Evolutionary conservation across 2,797 vertebrate species (phyloP).

Genomic region (Oreochromis grahami): DNA sequence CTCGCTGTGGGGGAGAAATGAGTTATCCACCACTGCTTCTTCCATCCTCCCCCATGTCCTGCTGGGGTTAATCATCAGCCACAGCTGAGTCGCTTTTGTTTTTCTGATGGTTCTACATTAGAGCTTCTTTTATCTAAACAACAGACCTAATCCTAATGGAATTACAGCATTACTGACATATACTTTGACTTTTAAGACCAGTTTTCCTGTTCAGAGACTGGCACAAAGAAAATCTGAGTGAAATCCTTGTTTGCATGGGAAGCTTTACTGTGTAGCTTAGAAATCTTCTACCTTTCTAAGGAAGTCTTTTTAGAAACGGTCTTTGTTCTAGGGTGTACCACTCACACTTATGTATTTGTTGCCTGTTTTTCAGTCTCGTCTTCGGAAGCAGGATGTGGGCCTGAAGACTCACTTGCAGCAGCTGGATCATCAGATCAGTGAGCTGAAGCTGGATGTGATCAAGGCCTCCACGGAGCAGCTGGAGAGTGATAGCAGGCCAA

Average conservation of each 20-base stretch:
- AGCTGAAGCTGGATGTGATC: slow-evolving; percentile 86
- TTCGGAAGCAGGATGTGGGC: slow-evolving; percentile 87
- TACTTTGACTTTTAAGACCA: not conserved
- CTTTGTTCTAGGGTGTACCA: not conserved
- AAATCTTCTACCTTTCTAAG: not conserved
- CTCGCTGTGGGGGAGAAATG: slow-evolving; percentile 75
- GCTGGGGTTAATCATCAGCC: slow-evolving; percentile 81
- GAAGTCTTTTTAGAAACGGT: not conserved
- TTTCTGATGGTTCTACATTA: slow-evolving; percentile 62
- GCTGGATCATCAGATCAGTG: slow-evolving; percentile 89
- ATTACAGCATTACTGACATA: not conserved
- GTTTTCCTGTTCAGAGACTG: not conserved
- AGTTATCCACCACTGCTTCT: slow-evolving; percentile 73
- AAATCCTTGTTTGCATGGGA: not conserved
- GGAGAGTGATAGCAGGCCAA: slow-evolving; percentile 94
- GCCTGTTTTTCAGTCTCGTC: slow-evolving; percentile 75
- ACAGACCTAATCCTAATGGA: not conserved
- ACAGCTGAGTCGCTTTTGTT: slow-evolving; percentile 66
- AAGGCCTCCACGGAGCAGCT: slow-evolving; percentile 82
- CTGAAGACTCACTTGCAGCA: slow-evolving; percentile 90
- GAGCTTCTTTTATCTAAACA: slow-evolving; percentile 46
- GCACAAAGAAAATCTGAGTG: not conserved
- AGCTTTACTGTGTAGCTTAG: not conserved
- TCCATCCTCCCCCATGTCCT: slow-evolving; percentile 72
- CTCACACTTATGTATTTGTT: not conserved